phyloP scores from a whole-genome alignment of 2,888 invertebrate genomes.

The Hermaeophaga mercurialis region DNA sequence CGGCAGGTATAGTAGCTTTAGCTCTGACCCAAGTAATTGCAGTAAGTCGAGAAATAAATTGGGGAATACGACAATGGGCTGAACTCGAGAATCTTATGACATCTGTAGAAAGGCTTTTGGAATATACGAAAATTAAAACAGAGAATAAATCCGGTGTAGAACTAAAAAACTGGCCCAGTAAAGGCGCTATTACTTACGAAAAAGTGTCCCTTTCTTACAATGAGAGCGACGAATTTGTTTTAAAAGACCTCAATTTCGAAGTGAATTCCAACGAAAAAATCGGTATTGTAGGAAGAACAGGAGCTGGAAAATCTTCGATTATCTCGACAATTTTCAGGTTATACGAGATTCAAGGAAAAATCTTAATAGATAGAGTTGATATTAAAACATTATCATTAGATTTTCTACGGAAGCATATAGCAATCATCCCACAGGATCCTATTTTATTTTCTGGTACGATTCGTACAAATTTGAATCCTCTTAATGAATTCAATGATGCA shows the following conservation, averaged over 20 bases:
- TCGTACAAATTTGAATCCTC: slow-evolving; percentile 86
- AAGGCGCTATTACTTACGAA: slow-evolving; percentile 70
- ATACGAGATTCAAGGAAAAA: slow-evolving; percentile 74
- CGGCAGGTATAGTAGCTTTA: slow-evolving; percentile 54
- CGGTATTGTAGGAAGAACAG: slow-evolving; percentile 83
- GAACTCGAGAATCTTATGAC: slow-evolving; percentile 83
- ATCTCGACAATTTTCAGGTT: slow-evolving; percentile 80
- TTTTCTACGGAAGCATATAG: slow-evolving; percentile 73
- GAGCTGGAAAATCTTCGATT: slow-evolving; percentile 80
- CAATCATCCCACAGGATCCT: slow-evolving; percentile 86
- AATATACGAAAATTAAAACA: slow-evolving; percentile 57
- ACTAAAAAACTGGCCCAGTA: slow-evolving; percentile 72
- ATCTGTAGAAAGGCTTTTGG: slow-evolving; percentile 78
- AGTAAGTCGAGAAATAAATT: slow-evolving; percentile 69
- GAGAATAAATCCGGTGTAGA: slow-evolving; percentile 56
- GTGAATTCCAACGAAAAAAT: slow-evolving; percentile 73
- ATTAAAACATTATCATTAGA: slow-evolving; percentile 73
- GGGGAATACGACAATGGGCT: slow-evolving; percentile 79
- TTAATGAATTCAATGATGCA: slow-evolving; percentile 76
- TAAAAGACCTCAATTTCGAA: slow-evolving; percentile 70
- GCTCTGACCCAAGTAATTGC: slow-evolving; percentile 81
- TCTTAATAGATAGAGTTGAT: slow-evolving; percentile 79
- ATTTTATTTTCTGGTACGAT: slow-evolving; percentile 85
- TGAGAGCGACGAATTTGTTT: slow-evolving; percentile 69
- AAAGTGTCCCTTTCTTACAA: slow-evolving; percentile 75